phyloP scores from a whole-genome alignment of 2,888 invertebrate genomes.

The Plemyria rubiginata region DNA sequence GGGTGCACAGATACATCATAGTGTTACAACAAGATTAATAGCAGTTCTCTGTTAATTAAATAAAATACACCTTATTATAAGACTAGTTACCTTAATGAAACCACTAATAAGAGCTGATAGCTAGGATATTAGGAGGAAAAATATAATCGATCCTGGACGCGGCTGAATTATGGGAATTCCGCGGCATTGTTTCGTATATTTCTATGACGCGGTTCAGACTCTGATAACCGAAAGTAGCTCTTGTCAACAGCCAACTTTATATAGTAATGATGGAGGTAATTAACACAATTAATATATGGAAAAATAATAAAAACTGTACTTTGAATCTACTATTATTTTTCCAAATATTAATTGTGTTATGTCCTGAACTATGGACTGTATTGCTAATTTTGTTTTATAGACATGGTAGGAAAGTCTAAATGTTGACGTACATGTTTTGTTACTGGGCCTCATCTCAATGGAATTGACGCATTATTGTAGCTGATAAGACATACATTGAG shows the following conservation, averaged over 20 bases:
- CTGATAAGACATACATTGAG: conserved; percentile 69
- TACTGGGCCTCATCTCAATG: conserved; percentile 48
- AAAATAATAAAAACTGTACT: no score
- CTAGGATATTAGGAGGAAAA: conserved; percentile 34
- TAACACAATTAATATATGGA: conserved; percentile 15
- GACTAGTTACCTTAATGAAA: conserved; percentile 5
- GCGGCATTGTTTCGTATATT: conserved; percentile 24
- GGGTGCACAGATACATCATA: no score
- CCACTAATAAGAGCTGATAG: conserved; percentile 8
- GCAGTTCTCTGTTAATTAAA: no score
- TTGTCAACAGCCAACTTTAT: conserved; percentile 13
- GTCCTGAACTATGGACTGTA: conserved; percentile 13
- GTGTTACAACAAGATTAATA: no score
- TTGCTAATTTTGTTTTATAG: conserved; percentile 3
- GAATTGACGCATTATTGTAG: conserved; percentile 68
- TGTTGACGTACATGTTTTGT: conserved; percentile 35
- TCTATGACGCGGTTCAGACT: conserved; percentile 20
- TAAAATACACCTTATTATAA: background rate
- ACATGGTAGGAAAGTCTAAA: conserved; percentile 10
- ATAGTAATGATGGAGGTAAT: conserved; percentile 29
- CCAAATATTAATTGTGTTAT: no score
- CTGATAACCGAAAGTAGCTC: conserved; percentile 29
- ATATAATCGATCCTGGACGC: conserved; percentile 31
- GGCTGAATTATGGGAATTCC: conserved; percentile 35
- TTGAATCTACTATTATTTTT: no score